Percentiles rank a stretch among this genome's conserved stretches.
Evolutionary conservation across 2,888 invertebrate genomes (phyloP).

Genomic region (Rhyacophila evoluta): DNA sequence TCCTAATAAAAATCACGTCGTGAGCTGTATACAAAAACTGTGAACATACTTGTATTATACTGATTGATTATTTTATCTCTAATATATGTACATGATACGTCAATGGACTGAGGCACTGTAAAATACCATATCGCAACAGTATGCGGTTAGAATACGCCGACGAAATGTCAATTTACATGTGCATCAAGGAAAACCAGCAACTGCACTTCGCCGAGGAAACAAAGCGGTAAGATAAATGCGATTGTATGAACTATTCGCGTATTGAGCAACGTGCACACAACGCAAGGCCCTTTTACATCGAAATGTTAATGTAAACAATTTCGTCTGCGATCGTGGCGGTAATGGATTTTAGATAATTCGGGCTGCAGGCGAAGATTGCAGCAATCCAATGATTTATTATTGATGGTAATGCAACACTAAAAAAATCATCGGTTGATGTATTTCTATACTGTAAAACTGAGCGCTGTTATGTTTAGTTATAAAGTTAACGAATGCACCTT

Average conservation of each 20-base stretch:
- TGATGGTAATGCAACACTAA: too few species aligned
- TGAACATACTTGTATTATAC: too few species aligned
- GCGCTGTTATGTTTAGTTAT: too few species aligned
- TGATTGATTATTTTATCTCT: too few species aligned
- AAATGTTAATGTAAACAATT: constrained; percentile 17
- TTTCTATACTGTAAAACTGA: too few species aligned
- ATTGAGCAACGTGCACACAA: neutral
- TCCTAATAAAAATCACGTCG: too few species aligned
- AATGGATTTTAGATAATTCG: neutral
- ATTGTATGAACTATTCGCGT: neutral
- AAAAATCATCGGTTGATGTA: too few species aligned
- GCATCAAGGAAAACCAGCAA: constrained; percentile 3
- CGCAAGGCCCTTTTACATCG: neutral
- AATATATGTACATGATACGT: too few species aligned
- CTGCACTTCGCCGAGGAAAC: neutral
- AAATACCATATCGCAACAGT: too few species aligned
- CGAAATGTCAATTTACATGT: constrained; percentile 24
- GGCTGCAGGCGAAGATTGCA: neutral
- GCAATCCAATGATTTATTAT: neutral
- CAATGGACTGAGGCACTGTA: too few species aligned
- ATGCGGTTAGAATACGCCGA: neutral
- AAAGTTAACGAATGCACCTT: too few species aligned
- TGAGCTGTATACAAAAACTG: too few species aligned
- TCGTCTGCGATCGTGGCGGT: neutral
- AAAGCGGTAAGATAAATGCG: neutral